A percentile compares a stretch with the other conserved stretches of the same genome.
Evolutionary conservation across 2,888 invertebrate species (phyloP).

Genomic region (Anarsia innoxiella): DNA sequence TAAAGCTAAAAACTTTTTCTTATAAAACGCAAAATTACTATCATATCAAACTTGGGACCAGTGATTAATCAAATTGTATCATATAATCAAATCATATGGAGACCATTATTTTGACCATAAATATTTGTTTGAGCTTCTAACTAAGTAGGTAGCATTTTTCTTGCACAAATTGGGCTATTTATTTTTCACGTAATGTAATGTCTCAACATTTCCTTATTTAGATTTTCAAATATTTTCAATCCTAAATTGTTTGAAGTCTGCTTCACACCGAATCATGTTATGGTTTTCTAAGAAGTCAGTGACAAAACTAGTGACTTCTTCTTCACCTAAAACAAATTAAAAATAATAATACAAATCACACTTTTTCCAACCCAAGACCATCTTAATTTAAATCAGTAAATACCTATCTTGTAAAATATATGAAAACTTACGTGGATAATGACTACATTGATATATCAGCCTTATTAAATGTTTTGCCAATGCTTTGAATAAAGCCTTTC

Average conservation of each 20-base stretch:
- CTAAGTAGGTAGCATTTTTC: too few species aligned
- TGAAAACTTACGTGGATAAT: slow-evolving; percentile 65
- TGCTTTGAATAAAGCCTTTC: slow-evolving; percentile 76
- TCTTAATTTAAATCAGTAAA: neutral
- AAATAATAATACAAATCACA: neutral
- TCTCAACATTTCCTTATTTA: neutral
- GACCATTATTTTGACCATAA: too few species aligned
- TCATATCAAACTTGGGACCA: too few species aligned
- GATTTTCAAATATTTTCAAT: slow-evolving; percentile 44
- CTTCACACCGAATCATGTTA: slow-evolving; percentile 65
- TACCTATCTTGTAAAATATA: too few species aligned
- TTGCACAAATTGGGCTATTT: too few species aligned
- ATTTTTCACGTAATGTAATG: too few species aligned
- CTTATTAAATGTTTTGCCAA: slow-evolving; percentile 77
- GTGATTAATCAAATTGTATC: too few species aligned
- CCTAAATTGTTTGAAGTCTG: slow-evolving; percentile 60
- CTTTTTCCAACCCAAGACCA: neutral
- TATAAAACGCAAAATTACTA: too few species aligned
- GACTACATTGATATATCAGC: slow-evolving; percentile 70
- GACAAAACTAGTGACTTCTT: slow-evolving; percentile 69
- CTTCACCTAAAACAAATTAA: slow-evolving; percentile 60
- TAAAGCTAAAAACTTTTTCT: too few species aligned
- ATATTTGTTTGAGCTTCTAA: too few species aligned
- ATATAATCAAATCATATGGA: too few species aligned
- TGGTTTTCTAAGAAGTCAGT: slow-evolving; percentile 67